Conservation (phyloP, 2,797 vertebrate genomes). For the Euphonia xanthogaster region DNA sequence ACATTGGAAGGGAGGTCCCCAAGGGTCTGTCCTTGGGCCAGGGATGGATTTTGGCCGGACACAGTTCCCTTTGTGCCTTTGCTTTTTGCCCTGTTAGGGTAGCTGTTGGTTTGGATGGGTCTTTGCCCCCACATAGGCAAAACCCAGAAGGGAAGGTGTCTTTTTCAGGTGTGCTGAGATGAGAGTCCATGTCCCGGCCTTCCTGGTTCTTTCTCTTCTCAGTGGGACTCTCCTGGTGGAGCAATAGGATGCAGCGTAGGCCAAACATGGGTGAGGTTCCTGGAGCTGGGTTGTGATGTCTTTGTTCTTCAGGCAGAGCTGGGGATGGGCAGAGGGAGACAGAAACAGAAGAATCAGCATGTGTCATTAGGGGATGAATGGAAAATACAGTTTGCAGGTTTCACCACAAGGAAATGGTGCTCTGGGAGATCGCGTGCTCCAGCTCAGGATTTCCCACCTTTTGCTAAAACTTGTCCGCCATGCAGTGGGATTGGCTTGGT, state of each 20-base stretch:
- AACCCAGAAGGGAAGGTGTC: background rate
- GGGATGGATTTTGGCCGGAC: background rate
- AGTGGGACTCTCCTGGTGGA: background rate
- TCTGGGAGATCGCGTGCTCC: background rate
- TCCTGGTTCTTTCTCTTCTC: background rate
- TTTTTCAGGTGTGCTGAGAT: background rate
- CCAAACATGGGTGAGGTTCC: constrained; percentile 18
- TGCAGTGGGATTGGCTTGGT: background rate
- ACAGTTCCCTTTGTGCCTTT: background rate
- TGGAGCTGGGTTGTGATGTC: constrained; percentile 34
- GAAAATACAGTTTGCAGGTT: background rate
- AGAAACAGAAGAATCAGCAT: background rate
- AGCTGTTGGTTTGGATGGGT: background rate
- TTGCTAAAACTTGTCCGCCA: background rate
- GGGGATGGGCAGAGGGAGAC: constrained; percentile 12
- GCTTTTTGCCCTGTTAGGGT: background rate
- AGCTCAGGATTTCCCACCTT: background rate
- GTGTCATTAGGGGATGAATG: background rate
- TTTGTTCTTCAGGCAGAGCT: constrained; percentile 58
- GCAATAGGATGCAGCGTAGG: background rate
- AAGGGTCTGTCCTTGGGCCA: background rate
- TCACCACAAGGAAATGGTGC: background rate
- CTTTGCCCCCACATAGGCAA: background rate
- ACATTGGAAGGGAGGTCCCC: background rate
- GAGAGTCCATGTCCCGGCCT: background rate